phyloP scores from a whole-genome alignment of 30 jellyfish, hydroid and myxozoan genomes.

The Cassiopea xamachana region DNA sequence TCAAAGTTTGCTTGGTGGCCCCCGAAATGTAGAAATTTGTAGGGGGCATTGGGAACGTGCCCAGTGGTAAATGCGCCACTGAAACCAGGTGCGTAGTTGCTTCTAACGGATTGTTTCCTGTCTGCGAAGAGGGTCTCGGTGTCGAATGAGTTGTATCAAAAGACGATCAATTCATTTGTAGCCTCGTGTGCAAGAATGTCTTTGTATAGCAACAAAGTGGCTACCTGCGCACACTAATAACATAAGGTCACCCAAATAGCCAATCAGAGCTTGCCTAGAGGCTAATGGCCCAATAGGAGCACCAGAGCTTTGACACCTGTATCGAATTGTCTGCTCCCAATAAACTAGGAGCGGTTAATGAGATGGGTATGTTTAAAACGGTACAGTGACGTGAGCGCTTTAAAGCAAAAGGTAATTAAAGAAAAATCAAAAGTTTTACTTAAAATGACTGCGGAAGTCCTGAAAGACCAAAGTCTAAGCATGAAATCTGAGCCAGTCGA shows the following conservation, averaged over 20 bases:
- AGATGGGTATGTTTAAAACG: slow-evolving; percentile 37
- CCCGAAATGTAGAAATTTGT: too few relatives aligned
- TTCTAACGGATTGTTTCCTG: not conserved
- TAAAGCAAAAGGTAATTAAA: slow-evolving; percentile 6
- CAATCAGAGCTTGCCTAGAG: slow-evolving; percentile 65
- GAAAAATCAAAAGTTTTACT: not conserved
- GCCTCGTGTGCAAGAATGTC: slow-evolving; percentile 11
- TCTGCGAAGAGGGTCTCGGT: not conserved
- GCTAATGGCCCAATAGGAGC: slow-evolving; percentile 75
- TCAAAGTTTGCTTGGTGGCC: too few relatives aligned
- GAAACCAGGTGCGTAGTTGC: not conserved
- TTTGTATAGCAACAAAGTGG: slow-evolving; percentile 26
- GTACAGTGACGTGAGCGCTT: slow-evolving; percentile 65
- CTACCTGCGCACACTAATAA: slow-evolving; percentile 81
- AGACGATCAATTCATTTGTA: not conserved
- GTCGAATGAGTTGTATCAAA: not conserved
- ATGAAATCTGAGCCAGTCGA: slow-evolving; percentile 73
- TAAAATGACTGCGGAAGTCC: slow-evolving; percentile 68
- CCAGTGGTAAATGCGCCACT: not conserved
- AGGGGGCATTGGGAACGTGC: not conserved
- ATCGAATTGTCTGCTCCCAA: slow-evolving; percentile 63
- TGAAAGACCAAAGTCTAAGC: slow-evolving; percentile 51
- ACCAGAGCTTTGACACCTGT: slow-evolving; percentile 82
- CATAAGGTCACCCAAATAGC: slow-evolving; percentile 78
- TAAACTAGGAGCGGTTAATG: slow-evolving; percentile 64